Evolutionary conservation across 2,113 vertebrate species (phyloP).

Genomic region (Rhea pennata): DNA sequence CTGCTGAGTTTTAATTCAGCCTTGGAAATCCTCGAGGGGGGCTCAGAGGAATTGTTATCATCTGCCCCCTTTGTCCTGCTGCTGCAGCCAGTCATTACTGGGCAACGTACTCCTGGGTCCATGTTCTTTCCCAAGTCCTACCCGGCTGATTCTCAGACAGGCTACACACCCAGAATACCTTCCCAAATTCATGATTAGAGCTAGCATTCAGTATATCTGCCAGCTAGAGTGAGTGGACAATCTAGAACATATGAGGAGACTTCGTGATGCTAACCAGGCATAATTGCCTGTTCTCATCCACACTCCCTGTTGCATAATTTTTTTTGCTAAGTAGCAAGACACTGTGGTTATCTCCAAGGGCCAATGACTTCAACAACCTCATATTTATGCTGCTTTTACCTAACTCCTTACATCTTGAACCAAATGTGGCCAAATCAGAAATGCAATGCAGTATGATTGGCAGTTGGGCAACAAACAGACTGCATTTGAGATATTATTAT

Average conservation of each 20-base stretch:
- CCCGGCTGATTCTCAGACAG: neutral
- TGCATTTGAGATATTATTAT: neutral
- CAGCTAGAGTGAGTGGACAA: neutral
- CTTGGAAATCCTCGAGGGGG: neutral
- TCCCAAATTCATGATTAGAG: neutral
- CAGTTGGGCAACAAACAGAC: neutral
- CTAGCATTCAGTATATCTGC: neutral
- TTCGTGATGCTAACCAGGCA: neutral
- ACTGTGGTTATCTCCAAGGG: neutral
- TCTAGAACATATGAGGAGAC: neutral
- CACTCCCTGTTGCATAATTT: neutral
- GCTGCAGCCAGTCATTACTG: neutral
- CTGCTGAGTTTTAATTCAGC: neutral
- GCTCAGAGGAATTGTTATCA: neutral
- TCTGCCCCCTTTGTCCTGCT: neutral
- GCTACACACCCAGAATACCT: neutral
- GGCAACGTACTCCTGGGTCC: neutral
- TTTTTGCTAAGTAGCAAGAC: neutral
- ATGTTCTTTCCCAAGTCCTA: neutral
- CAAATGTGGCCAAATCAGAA: neutral
- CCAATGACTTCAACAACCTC: neutral
- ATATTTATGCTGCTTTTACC: neutral
- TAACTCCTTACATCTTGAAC: neutral
- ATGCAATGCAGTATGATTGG: neutral
- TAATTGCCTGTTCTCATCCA: neutral